Evolutionary conservation across 92 coral and sea anemone genomes (phyloP), one percentile per base, ranked within the genome.

Genomic region (Phymanthus crucifer): DNA sequence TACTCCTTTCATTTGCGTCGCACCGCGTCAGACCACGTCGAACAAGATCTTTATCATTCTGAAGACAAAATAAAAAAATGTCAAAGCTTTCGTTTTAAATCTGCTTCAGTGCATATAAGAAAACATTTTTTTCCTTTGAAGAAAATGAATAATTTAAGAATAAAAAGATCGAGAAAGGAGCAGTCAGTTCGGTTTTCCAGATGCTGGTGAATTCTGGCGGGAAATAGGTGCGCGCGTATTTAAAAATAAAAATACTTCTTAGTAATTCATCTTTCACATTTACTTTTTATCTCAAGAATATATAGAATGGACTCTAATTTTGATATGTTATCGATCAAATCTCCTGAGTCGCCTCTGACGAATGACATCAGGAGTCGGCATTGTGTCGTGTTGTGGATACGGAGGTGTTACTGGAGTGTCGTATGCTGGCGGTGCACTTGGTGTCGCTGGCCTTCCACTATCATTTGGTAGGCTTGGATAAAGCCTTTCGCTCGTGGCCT

Each of bases 261-360:
- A 16, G 4, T 45, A 45, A 1, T 45, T 31, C 19, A 43, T 34
- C 19, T 34, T 72, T 5, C n/a, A 56, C 13, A 13, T 19, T 19
- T 36, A 38, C 46, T 2, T 40, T 4, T 52, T 31, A 75, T 75
- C 17, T 27, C 33, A 23, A 38, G n/a, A 24, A n/a, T 14, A 32
- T 70, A 8, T 35, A 19, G 6, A 5, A 23, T 35, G 12, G 32
- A 32, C 1, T 34, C 6, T 70, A 16, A 70, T n/a, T 37, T 72
- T 73, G 11, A 75, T 32, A 33, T 50, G 6, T 50, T 76, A 87
- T 18, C 48, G 69, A 26, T 91, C 83, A 86, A 91, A 91, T 38
- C 85, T 78, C 34, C 83, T 78, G n/a, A 91, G 83, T 24, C 95
- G 89, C 71, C 92, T 77, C 73, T 82, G 90, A 67, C 95, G 75